Percentiles rank a stretch among this genome's conserved stretches.
These are phyloP conservation scores for Augochlora pura DNA, from an alignment of 1,140 invertebrate genomes.

Conservation along the genomic window DNA sequence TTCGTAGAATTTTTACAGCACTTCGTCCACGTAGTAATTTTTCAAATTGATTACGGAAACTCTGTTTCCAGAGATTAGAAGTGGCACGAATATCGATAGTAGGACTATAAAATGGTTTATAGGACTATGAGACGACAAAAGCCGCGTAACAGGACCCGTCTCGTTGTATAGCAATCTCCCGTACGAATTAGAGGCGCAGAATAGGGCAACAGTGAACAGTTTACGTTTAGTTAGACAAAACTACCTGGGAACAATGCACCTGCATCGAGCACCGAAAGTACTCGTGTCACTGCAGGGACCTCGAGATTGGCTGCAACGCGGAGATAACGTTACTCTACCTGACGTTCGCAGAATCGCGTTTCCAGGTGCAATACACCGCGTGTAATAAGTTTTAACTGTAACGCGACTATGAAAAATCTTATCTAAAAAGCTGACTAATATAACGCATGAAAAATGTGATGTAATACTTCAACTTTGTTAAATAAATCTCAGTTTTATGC, in stretches of 20 bases:
- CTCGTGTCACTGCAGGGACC: background rate
- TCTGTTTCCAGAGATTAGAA: too few relatives aligned
- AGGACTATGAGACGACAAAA: background rate
- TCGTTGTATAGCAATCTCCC: background rate
- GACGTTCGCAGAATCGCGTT: slow-evolving; percentile 26
- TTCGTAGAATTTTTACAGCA: too few relatives aligned
- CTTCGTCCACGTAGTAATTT: too few relatives aligned
- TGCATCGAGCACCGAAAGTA: slow-evolving; percentile 4
- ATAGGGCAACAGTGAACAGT: slow-evolving; percentile 8
- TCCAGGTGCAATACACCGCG: slow-evolving; percentile 7
- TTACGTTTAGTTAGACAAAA: slow-evolving; percentile 21
- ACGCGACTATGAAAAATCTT: background rate
- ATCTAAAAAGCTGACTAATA: slow-evolving; percentile 1
- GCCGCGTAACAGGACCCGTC: background rate
- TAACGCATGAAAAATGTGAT: slow-evolving; percentile 17
- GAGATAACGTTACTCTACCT: slow-evolving; percentile 46
- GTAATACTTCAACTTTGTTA: background rate
- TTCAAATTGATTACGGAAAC: too few relatives aligned
- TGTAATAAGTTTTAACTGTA: slow-evolving; percentile 6
- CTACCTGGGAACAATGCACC: slow-evolving; percentile 43
- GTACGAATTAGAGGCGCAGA: slow-evolving; percentile 14
- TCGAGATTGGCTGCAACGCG: slow-evolving; percentile 22
- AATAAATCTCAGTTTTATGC: slow-evolving; percentile 2
- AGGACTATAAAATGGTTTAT: background rate
- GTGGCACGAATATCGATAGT: too few relatives aligned